Evolutionary conservation across 2,797 vertebrate genomes (phyloP), one percentile per base, ranked within the genome.

Genomic region (Poeciliopsis paucimaculata): DNA sequence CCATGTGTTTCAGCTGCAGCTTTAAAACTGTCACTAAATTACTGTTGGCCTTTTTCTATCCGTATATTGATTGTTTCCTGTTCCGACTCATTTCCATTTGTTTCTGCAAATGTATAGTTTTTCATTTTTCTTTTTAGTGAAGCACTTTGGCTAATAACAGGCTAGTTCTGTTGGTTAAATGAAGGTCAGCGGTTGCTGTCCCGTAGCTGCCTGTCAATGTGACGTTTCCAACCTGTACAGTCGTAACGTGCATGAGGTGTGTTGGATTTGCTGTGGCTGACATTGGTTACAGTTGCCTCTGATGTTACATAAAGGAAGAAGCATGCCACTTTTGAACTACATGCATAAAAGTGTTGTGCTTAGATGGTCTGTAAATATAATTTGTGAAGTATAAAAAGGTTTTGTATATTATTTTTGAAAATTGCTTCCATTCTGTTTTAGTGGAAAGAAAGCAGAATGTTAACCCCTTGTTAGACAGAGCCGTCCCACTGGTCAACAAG

Each of bases 201-300:
- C 64, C 81, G 88, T 91, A 92, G 90, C 89, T 90, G 82, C 88
- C 84, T 91, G 89, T 86, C 88, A 90, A 92, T 92, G 88, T 93
- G 90, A 91, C 85, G 85, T 93, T 91, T 90, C 87, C 86, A 87
- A 93, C 87, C 86, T 86, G 92, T 94, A 87, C 90, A 90, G 89
- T 90, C 49, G 86, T 77, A 55, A 87, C 87, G 90, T 93, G 91
- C 91, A 94, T 92, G 92, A 93, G 86, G 87, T 89, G 90, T 90
- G 80, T 84, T 94, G 88, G 86, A 89, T 90, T 88, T 89, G 78
- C 85, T 55, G 83, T 89, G 89, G 83, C 76, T 57, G 86, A 86
- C 75, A 16, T 84, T 79, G 75, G 75, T 76, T 86, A 81, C 80
- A 82, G 87, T 78, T 84, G 91, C 82, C 88, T 92, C 57, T 73